Evolutionary conservation across 92 coral and sea anemone genomes (phyloP).

Genomic region (Phenganax subtilis): DNA sequence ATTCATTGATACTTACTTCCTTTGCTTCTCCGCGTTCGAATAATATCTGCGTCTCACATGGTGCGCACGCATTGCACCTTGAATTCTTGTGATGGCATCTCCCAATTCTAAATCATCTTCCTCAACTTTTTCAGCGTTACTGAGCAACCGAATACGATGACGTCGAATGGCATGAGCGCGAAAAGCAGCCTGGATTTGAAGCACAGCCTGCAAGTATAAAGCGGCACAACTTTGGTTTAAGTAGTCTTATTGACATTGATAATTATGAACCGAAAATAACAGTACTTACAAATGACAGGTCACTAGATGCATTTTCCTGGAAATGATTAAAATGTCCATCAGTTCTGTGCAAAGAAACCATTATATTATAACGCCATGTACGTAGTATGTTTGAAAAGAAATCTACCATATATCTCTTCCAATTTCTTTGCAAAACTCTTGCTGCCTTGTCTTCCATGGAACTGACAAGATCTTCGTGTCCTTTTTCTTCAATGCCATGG

Average conservation of each 20-base stretch:
- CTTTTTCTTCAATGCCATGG: neutral
- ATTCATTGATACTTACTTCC: neutral
- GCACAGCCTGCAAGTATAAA: constrained; percentile 53
- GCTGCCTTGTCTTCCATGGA: constrained; percentile 65
- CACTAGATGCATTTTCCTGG: too few species aligned
- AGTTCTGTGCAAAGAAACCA: too few species aligned
- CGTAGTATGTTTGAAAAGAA: too few species aligned
- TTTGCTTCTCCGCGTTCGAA: constrained; percentile 41
- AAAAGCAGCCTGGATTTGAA: constrained; percentile 76
- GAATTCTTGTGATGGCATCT: constrained; percentile 72
- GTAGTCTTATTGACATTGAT: too few species aligned
- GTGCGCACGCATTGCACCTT: constrained; percentile 93
- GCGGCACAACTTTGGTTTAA: neutral
- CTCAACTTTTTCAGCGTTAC: constrained; percentile 26
- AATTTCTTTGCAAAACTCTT: constrained; percentile 74
- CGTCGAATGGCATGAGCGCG: constrained; percentile 80
- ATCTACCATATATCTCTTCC: constrained; percentile 58
- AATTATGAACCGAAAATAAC: neutral
- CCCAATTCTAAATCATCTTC: constrained; percentile 61
- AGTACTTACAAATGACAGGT: neutral
- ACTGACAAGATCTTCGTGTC: neutral
- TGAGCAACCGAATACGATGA: constrained; percentile 52
- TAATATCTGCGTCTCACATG: constrained; percentile 58
- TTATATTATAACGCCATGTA: too few species aligned
- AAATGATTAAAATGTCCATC: too few species aligned